Evolutionary conservation across 2,888 invertebrate genomes (phyloP), one percentile per base, ranked within the genome.

Genomic region (Ametastegia equiseti): DNA sequence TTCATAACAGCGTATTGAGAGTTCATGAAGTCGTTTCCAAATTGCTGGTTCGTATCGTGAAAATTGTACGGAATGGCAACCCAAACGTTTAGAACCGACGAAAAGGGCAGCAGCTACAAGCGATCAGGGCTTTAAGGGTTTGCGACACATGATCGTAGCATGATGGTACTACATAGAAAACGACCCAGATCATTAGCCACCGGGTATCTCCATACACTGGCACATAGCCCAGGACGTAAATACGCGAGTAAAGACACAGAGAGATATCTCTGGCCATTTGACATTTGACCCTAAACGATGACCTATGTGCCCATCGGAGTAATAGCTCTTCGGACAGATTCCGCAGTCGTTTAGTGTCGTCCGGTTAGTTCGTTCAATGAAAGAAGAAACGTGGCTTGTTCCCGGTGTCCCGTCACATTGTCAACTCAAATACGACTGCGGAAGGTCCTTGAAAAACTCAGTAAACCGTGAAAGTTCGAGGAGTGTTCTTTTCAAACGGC

Each of bases 241-340:
- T 54, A 75, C 75, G 19, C 6, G 19, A 11, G 33, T 11, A 50
- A 15, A 60, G 15, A 45, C 27, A 30, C 42, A 27, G 45, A 63
- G 39, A 78, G 85, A 86, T 90, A 90, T 90, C 90, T 88, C 88
- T 84, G 85, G 82, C 83, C 86, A 86, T 87, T 89, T 89, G 89
- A 90, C 90, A 88, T 83, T 88, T 90, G 90, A 90, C 89, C 90
- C 83, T 75, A 82, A 86, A 85, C 86, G 86, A 86, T 85, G 83
- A 84, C 83, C 86, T 84, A 84, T 86, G 83, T 84, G 84, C 81
- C 81, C 84, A 80, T 83, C 65, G 75, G 82, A 82, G 83, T 85
- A 83, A 85, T 65, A 85, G 84, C 82, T 85, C 84, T 80, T 77
- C 77, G 81, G 82, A 83, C 73, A 69, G 81, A 84, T 84, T 84